Conservation (phyloP, 2,113 vertebrate genomes). For the Choloepus hoffmanni region DNA sequence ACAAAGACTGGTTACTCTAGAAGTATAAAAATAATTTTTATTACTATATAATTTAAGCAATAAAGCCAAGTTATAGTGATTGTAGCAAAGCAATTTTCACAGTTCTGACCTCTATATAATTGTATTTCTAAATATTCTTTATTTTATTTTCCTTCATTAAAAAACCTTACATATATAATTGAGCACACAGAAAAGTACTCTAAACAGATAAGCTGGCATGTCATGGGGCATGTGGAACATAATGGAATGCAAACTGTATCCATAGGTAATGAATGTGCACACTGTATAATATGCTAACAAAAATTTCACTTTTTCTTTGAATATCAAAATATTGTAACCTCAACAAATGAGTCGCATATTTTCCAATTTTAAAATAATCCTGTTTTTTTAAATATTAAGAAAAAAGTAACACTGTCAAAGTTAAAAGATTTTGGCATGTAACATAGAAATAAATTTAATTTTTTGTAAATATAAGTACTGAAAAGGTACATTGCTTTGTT, state of each 20-base stretch:
- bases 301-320: slow-evolving; percentile 39
- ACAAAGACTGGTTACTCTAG: slow-evolving; percentile 35
- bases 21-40: slow-evolving; percentile 72
- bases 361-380: slow-evolving; percentile 42
- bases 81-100: slow-evolving; percentile 71
- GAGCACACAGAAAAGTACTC: slow-evolving; percentile 51
- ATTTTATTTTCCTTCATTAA: slow-evolving; percentile 78
- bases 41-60: slow-evolving; percentile 65
- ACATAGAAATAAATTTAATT: not conserved
- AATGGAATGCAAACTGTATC: slow-evolving; percentile 57
- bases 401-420: not conserved
- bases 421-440: slow-evolving; percentile 12
- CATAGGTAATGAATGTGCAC: slow-evolving; percentile 8
- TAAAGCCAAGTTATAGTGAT: slow-evolving; percentile 72
- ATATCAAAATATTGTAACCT: slow-evolving; percentile 35
- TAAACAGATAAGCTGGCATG: slow-evolving; percentile 51
- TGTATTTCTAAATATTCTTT: slow-evolving; percentile 75
- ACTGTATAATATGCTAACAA: not conserved
- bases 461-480: not conserved
- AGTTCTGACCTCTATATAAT: slow-evolving; percentile 70
- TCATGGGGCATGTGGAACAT: slow-evolving; percentile 1
- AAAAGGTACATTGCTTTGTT: not conserved
- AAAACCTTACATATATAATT: slow-evolving; percentile 63
- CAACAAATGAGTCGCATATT: not conserved
- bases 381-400: slow-evolving; percentile 23